Evolutionary conservation across 2,888 invertebrate species (phyloP).

Genomic region (Ochropleura leucogaster): DNA sequence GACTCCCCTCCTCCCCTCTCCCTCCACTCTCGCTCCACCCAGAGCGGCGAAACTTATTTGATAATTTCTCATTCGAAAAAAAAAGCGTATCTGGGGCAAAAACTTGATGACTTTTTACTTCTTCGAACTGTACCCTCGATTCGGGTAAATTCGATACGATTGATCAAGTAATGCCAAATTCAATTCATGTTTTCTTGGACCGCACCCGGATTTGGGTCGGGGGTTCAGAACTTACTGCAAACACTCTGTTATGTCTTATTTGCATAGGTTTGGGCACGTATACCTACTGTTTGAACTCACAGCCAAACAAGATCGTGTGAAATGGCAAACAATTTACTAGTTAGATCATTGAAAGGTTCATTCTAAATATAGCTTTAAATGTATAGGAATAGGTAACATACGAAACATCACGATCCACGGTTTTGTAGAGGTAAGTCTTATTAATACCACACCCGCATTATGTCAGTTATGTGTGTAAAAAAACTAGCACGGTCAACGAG

Average conservation of each 20-base stretch:
- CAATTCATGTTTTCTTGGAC: slow-evolving; percentile 44
- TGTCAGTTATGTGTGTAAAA: too few species aligned
- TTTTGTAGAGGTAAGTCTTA: too few species aligned
- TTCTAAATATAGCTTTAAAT: not conserved
- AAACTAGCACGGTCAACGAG: too few species aligned
- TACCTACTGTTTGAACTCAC: slow-evolving; percentile 20
- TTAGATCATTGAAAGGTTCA: slow-evolving; percentile 9
- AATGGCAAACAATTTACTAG: slow-evolving; percentile 32
- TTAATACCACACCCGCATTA: too few species aligned
- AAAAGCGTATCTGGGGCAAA: too few species aligned
- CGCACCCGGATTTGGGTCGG: slow-evolving; percentile 37
- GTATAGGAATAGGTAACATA: not conserved
- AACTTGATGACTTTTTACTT: not conserved
- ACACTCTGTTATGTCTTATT: slow-evolving; percentile 41
- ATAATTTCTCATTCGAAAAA: too few species aligned
- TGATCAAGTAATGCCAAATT: slow-evolving; percentile 29
- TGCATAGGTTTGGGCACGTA: slow-evolving; percentile 38
- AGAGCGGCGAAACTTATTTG: too few species aligned
- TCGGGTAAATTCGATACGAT: not conserved
- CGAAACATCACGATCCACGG: too few species aligned
- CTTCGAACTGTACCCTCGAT: not conserved
- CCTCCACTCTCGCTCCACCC: too few species aligned
- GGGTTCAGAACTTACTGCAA: slow-evolving; percentile 28
- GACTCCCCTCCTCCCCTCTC: too few species aligned
- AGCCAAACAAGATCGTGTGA: slow-evolving; percentile 31